phyloP scores from a whole-genome alignment of 2,113 vertebrate species.

The Nesoenas mayeri region DNA sequence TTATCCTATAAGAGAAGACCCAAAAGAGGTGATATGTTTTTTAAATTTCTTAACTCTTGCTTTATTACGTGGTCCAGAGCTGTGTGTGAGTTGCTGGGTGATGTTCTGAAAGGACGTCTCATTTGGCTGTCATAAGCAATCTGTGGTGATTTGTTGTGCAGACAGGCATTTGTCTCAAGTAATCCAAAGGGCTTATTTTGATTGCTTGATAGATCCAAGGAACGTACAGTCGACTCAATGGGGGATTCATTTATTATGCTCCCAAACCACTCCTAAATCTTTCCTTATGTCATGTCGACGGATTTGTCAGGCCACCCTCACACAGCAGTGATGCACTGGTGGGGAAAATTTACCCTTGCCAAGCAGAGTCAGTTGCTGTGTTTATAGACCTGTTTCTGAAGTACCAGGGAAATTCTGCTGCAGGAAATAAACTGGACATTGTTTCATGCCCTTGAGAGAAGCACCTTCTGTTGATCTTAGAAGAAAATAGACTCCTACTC shows the following conservation, averaged over 20 bases:
- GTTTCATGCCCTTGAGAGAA: not conserved
- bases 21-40: not conserved
- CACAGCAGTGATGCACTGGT: not conserved
- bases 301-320: slow-evolving; percentile 24
- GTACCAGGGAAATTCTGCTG: not conserved
- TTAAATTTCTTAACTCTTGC: not conserved
- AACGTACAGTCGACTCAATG: not conserved
- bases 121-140: slow-evolving; percentile 55
- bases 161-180: slow-evolving; percentile 43
- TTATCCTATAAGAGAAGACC: not conserved
- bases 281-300: not conserved
- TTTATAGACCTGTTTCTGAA: not conserved
- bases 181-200: slow-evolving; percentile 60
- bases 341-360: not conserved
- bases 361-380: not conserved
- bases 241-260: slow-evolving; percentile 47
- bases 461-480: not conserved
- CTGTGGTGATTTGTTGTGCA: slow-evolving; percentile 31
- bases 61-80: not conserved
- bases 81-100: not conserved
- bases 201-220: slow-evolving; percentile 26
- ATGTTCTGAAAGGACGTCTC: slow-evolving; percentile 12
- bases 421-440: not conserved
- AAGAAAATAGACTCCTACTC: not conserved
- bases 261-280: slow-evolving; percentile 55